Evolutionary conservation across 2,797 vertebrate species (phyloP).

Genomic region (Hemibagrus guttatus): DNA sequence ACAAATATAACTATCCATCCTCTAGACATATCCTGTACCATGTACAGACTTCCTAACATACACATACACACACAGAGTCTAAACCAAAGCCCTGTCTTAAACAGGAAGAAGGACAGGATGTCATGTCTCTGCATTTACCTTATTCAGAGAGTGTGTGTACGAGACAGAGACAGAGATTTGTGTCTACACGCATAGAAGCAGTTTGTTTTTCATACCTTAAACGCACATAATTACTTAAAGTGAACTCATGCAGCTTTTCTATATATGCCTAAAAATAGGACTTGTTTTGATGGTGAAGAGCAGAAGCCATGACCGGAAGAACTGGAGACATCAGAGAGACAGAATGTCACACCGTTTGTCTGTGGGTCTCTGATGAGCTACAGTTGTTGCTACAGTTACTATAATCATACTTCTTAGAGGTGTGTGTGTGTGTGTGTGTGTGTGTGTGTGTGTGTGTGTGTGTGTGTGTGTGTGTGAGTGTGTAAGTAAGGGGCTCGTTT

Average conservation of each 20-base stretch:
- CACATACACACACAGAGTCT: not conserved
- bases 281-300: conserved; percentile 25
- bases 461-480: conserved; percentile 52
- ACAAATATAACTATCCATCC: not conserved
- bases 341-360: conserved; percentile 5
- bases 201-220: conserved; percentile 5
- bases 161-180: not conserved
- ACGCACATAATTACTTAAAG: conserved; percentile 14
- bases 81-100: conserved; percentile 7
- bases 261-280: conserved; percentile 2
- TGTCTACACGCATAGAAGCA: not conserved
- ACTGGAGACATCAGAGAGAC: not conserved
- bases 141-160: not conserved
- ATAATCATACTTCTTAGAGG: conserved; percentile 33
- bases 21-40: conserved; percentile 39
- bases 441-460: conserved; percentile 50
- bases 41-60: conserved; percentile 31
- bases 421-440: conserved; percentile 46
- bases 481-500: conserved; percentile 59
- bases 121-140: conserved; percentile 13
- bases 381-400: conserved; percentile 36
- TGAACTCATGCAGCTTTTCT: conserved; percentile 11
- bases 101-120: conserved; percentile 10
- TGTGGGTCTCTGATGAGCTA: conserved; percentile 9
- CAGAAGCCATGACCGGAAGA: not conserved